These are phyloP conservation scores for Lamellibrachia columna DNA, from an alignment of 2,888 invertebrate species.

Conservation along the genomic window DNA sequence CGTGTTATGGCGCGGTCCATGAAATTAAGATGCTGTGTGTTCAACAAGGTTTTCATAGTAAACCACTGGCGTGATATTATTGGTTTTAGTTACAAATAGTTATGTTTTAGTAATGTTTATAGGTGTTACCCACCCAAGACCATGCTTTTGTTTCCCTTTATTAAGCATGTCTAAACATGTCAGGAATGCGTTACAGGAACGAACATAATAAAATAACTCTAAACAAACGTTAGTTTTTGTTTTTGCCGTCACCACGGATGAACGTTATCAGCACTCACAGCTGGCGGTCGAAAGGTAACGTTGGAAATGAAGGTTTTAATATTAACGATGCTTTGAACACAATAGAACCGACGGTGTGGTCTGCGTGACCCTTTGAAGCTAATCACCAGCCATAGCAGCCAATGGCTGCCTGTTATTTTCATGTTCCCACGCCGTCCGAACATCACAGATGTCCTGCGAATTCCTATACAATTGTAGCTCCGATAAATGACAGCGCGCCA, in stretches of 20 bases:
- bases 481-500: background rate
- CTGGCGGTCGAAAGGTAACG: background rate
- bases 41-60: no score
- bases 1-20: no score
- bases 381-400: background rate
- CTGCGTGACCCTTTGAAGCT: slow-evolving; percentile 4
- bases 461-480: background rate
- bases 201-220: background rate
- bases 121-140: no score
- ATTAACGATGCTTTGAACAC: background rate
- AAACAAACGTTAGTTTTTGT: background rate
- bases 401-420: background rate
- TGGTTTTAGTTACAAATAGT: no score
- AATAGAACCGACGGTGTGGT: background rate
- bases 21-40: no score
- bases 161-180: background rate
- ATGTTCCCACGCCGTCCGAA: slow-evolving; percentile 1
- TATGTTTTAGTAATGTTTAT: no score
- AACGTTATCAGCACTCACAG: background rate
- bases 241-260: background rate
- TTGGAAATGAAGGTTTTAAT: background rate
- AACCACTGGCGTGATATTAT: no score
- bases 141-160: no score
- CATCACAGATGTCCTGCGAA: slow-evolving; percentile 9
- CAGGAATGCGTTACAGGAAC: background rate